A percentile compares a stretch with the other conserved stretches of the same genome.
Evolutionary conservation across 92 coral and sea anemone species (phyloP).

Genomic region (Parazoanthus swiftii): DNA sequence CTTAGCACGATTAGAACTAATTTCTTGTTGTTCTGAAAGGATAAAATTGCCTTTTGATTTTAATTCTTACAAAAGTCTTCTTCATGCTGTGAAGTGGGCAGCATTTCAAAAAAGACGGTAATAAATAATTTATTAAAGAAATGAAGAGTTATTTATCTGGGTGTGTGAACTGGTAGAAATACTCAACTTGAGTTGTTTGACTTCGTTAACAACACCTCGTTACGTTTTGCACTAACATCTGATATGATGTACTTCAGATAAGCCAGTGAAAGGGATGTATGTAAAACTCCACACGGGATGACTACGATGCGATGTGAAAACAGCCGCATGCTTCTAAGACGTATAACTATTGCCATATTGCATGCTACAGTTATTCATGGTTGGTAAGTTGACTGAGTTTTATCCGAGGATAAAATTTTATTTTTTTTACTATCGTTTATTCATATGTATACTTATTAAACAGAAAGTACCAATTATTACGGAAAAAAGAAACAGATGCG

Average conservation of each 20-base stretch:
- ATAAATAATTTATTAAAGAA: constrained; percentile 1
- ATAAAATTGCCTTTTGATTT: background rate
- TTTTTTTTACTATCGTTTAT: background rate
- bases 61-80: background rate
- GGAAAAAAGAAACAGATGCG: too few species aligned
- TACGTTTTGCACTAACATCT: background rate
- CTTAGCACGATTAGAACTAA: too few species aligned
- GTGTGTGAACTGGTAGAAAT: too few species aligned
- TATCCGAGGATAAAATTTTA: background rate
- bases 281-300: background rate
- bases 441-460: too few species aligned
- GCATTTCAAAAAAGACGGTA: background rate
- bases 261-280: background rate
- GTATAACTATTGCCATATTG: background rate
- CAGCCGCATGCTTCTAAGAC: background rate
- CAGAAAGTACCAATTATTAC: background rate
- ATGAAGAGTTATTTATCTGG: background rate
- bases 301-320: background rate
- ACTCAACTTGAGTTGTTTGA: background rate
- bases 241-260: background rate
- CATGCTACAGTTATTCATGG: background rate
- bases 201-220: background rate
- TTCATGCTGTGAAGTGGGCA: background rate
- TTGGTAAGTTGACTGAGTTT: background rate
- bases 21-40: background rate